Base-by-base conservation (phyloP, 2,888 invertebrate genomes). In the Amiota communis region DNA sequence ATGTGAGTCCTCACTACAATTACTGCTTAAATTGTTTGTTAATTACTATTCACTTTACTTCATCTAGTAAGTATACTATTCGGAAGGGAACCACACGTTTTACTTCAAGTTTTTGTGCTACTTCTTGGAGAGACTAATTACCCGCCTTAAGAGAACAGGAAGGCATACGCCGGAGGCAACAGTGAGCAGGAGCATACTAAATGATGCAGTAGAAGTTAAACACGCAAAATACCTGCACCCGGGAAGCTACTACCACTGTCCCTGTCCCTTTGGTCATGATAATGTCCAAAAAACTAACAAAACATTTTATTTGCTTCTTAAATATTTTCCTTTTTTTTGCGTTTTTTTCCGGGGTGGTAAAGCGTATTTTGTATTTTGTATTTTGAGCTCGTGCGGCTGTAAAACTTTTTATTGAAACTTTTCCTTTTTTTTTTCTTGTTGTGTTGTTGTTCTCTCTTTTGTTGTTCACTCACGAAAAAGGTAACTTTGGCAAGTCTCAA, bases 11-110 rank as follows among this genome's bases (percentile, higher is more conserved):
- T 72, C 78, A 75, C 72, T 70, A 75, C 84, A 81, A 79, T 82
- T 81, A 80, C 80, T 75, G 74, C 80, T 80, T 72, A 80, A 87
- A 81, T 83, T 79, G 83, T 79, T 80, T 86, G 79, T 81, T 86
- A 86, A 86, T 59, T 59, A 10, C 17, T 59, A 20, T 71, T 63
- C 53, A 48, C 17, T 53, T 13, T 36, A 36, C 36, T 6, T 17
- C 69, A 51, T 20, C 46, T 15, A 23, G 69, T 56, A 46, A n/a
- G n/a, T 56, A 53, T 56, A n/a, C 20, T 3, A 23, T 36, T 36
- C 36, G n/a, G 53, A 8, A 15, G 13, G 36, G 56, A 9, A n/a
- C 10, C 36, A 2, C 23, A 11, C n/a, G 12, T 56, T 69, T 51
- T 11, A 10, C 49, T 49, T 12, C 10, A 47, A 49, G 36, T 46